Evolutionary conservation across 1,140 invertebrate species (phyloP), one percentile per base, ranked within the genome.

Genomic region (Papilio helenus): DNA sequence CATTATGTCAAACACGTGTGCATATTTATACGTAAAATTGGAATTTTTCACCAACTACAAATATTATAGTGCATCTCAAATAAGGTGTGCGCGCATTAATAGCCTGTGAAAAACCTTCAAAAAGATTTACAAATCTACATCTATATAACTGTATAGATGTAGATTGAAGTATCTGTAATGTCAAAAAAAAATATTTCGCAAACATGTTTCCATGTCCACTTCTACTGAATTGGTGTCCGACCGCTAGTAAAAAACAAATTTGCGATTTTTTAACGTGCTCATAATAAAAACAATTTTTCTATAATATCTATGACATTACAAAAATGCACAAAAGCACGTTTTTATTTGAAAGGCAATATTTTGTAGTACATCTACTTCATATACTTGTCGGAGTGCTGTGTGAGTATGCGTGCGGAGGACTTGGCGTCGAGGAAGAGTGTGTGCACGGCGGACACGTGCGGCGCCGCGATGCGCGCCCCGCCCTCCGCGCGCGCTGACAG

Each of bases 371-470:
- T 26, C 95, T 96, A 98, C 92, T 97, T 97, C 98, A 99, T 99
- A 95, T 97, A 99, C 95, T 99, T 99, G 85, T 98, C 98, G 86
- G 97, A 97, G 87, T 99, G 96, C 90, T 98, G 97, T 1, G 97
- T 96, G 42, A 99, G 95, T 87, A 99, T 97, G 92, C 98, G 98
- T 0, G 98, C 98, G 0, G 99, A 99, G 29, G 98, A 97, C 95
- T 99, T 99, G 20, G 98, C 98, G 95, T 99, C 99, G 61, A 99
- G 96, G 94, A 99, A 99, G 1, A 99, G 95, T 51, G 96, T 95
- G 82, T 96, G 96, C 9, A 98, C 97, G 94, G 99, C 98, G 71
- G 97, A 95, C 29, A 99, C 95, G 90, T 99, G 98, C 72, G 96
- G 96, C 76, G 97, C 96, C 2, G 95, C 95, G 34, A 99, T 98